Base-by-base conservation (phyloP, 2,113 vertebrate species). In the Ictalurus furcatus region DNA sequence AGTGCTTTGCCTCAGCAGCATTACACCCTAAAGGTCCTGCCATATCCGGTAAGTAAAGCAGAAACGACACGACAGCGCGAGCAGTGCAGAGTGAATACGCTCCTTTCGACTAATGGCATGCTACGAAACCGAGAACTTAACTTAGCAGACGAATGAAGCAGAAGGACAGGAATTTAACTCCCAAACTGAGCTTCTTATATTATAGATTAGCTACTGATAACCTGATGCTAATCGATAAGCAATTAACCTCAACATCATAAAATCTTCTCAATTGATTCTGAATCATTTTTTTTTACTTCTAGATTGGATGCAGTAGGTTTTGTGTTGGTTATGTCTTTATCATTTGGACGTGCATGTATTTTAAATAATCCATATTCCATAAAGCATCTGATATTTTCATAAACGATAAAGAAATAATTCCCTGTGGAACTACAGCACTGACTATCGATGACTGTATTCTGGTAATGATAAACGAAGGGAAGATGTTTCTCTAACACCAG, bases 21-120 rank as follows among this genome's bases (percentile, higher is more conserved):
- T 80, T 87, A 40, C 84, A 89, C 73, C 65, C 86, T 76, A 67
- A 78, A 88, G 85, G 78, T 76, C 79, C 48, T 88, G 90, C 44
- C 78, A 86, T 59, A 59, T 52, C 37, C 17, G 17, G 61, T 83
- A 71, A 67, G 40, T n/a, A 71, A 69, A 74, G 56, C 25, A 69
- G 7, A 3, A 83, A 54, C 30, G 54, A 74, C 54, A 85, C 48
- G 63, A 40, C 21, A 12, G 74, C 3, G 21, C 85, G 34, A 86
- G 78, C 44, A 69, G 79, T 44, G 61, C 81, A 25, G 11, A 34
- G 65, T 30, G 30, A 37, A 23, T 13, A 3, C 17, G 23, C 54
- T 82, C 21, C 28, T 54, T 52, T 61, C 2, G 11, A 67, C 86
- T 63, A 63, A 81, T 54, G 28, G 52, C 3, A 12, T 17, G 34